Base-by-base conservation (phyloP, 2,888 invertebrate species). In the Strigamia maritima region DNA sequence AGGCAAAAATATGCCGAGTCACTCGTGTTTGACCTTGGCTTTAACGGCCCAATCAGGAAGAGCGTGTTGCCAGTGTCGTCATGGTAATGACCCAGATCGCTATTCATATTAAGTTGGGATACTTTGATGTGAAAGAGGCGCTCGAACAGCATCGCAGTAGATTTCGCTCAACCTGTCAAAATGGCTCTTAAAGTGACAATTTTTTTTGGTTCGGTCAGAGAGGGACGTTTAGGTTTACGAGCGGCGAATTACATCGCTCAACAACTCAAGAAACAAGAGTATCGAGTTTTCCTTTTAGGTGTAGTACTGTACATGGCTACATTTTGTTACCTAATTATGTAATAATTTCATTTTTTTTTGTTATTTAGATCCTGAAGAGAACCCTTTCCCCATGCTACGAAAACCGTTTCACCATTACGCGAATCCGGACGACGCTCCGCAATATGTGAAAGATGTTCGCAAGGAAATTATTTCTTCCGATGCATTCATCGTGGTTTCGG, bases 401-500 rank as follows among this genome's bases (percentile, higher is more conserved):
- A 82, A 83, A 44, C 85, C 86, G 0, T 79, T 86, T 38, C 84
- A 85, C 78, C 84, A 85, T 79, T 83, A 83, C 82, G 81, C 81
- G 12, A 81, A 84, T 75, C 84, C 60, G 4, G 35, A 76, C 4
- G 31, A 78, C 14, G 84, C 83, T 38, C 86, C 86, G 2, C 81
- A 83, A n/a, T 84, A 83, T 83, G 77, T 86, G 80, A 80, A 81
- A 12, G 82, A 83, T 10, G 81, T 83, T 12, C 82, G 85, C 79
- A 79, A 82, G 16, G 81, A 82, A 22, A 84, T 86, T 28, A 79
- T 82, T 75, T 81, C 80, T 1, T 86, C 87, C 16, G 86, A 87
- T 82, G 87, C 84, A 2, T 86, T 83, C 80, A 83, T 88, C n/a
- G 82, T 87, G 24, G 83, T 88, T 19, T 84, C 86, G 2, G 84